phyloP scores from a whole-genome alignment of 2,797 vertebrate species.

The Lophotriccus pileatus region DNA sequence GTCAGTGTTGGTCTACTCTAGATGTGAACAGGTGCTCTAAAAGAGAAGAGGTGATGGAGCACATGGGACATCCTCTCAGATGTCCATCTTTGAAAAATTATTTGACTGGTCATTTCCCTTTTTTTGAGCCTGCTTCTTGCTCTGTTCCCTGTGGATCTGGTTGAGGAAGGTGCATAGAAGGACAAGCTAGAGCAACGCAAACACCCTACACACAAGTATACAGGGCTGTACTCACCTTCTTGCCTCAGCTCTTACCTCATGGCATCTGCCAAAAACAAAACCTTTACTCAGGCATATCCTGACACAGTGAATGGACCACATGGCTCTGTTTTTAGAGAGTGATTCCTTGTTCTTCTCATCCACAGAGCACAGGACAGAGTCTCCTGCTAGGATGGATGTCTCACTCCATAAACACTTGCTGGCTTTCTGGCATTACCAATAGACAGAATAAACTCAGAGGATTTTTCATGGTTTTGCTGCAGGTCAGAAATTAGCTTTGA shows the following conservation, averaged over 20 bases:
- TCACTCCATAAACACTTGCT: not conserved
- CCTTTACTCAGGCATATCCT: not conserved
- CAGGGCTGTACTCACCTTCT: not conserved
- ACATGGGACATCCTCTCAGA: not conserved
- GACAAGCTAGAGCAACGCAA: not conserved
- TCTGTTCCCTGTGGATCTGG: not conserved
- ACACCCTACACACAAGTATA: not conserved
- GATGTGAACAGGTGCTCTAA: not conserved
- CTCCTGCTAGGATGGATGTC: not conserved
- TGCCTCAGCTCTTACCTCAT: not conserved
- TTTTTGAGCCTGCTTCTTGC: not conserved
- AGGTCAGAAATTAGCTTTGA: not conserved
- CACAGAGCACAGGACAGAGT: not conserved
- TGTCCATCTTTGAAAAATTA: not conserved
- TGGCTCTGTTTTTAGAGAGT: not conserved
- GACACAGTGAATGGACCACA: not conserved
- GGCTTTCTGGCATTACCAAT: not conserved
- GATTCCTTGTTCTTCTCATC: not conserved
- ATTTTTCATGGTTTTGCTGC: not conserved
- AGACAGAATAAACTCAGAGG: not conserved
- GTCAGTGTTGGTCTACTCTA: not conserved
- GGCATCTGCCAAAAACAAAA: not conserved
- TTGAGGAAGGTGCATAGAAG: not conserved
- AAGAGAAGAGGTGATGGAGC: not conserved
- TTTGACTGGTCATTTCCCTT: not conserved